Base-by-base conservation (phyloP, 2,113 vertebrate species). In the Tor tambroides region DNA sequence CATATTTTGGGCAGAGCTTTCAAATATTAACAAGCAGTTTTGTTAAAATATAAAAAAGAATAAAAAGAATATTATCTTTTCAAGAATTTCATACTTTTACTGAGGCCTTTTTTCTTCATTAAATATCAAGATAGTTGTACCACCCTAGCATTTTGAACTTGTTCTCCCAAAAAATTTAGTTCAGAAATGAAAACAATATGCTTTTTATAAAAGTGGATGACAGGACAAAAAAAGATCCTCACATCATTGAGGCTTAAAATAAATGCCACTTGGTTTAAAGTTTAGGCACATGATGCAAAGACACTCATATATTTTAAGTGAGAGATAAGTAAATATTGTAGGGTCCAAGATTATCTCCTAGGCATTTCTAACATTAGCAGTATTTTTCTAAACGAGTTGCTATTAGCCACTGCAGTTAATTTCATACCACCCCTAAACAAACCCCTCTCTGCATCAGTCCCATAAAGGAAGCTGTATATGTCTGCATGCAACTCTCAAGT, bases 401-500 rank as follows among this genome's bases (percentile, higher is more conserved):
- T 10, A 23, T 59, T 59, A 59, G 8, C 41, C 5, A 12, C 46
- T 67, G 21, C 17, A 56, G 72, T 84, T 63, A 10, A 80, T 56
- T 77, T 83, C 65, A 69, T 65, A 86, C 6, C 56, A 43, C 46
- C 76, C 67, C 84, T 32, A 54, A 83, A 69, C 86, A 88, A 77
- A 85, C 35, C 67, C 67, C 30, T 51, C 63, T 38, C 32, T 71
- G 49, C 30, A 69, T 85, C 86, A 59, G 41, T 78, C 83, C 43
- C 38, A 80, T 81, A 88, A 85, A 80, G 71, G 30, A 69, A 35
- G 56, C 35, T 32, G 78, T 83, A 41, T 76, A 32, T 69, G 77
- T 88, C 72, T 79, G 54, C 86, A 86, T 89, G 72, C 84, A 85
- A 84, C 83, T 85, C 79, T 87, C 63, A 61, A 87, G 82, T 81